Conservation (phyloP, 1,140 invertebrate species). For the Brevipalpus yothersi region DNA sequence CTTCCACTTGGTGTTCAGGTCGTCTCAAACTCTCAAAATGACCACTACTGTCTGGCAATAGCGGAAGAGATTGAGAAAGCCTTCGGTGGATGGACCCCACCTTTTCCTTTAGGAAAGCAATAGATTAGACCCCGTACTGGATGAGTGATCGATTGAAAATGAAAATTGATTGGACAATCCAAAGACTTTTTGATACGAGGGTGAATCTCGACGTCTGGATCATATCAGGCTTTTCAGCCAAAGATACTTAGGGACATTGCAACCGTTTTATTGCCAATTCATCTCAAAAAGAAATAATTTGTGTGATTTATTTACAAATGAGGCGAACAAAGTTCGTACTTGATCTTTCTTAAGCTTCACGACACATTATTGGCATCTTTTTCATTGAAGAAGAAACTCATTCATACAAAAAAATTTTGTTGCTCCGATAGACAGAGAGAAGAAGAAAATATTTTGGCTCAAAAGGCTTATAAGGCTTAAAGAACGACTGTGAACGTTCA, state of each 20-base stretch:
- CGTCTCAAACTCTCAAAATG: conserved; percentile 12
- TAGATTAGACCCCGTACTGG: background rate
- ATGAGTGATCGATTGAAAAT: background rate
- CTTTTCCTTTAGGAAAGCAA: background rate
- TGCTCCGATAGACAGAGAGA: no score
- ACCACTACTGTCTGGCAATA: conserved; percentile 14
- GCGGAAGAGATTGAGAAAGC: conserved; percentile 16
- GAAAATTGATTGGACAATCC: no score
- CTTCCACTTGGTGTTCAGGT: conserved; percentile 11
- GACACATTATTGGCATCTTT: background rate
- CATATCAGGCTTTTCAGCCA: background rate
- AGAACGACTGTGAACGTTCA: no score
- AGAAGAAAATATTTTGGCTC: no score
- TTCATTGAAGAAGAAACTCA: background rate
- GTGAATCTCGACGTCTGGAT: background rate
- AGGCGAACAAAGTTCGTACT: no score
- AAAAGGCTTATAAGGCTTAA: no score
- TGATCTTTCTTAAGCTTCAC: no score
- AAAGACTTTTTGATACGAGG: no score
- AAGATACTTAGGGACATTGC: background rate
- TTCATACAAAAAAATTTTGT: background rate
- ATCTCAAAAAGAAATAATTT: no score
- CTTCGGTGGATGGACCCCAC: conserved; percentile 17
- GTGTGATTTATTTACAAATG: no score
- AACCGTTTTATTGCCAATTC: background rate